A percentile compares a stretch with the other conserved stretches of the same genome.
These are phyloP conservation scores for Zootermopsis nevadensis DNA, from an alignment of 2,888 invertebrate genomes.

Conservation along the genomic window DNA sequence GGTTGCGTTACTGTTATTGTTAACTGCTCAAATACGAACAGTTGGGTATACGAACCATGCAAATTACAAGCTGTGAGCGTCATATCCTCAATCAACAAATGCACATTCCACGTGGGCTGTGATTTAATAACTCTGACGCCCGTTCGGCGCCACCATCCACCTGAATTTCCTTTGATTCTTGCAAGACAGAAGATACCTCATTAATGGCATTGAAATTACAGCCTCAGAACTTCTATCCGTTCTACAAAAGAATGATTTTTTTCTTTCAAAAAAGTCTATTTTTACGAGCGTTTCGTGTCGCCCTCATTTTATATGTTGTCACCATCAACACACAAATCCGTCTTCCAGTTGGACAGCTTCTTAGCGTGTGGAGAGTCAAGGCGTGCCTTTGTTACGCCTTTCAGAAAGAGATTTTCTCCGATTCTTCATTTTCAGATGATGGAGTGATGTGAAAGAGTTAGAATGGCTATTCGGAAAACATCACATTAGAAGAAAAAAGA, in stretches of 20 bases:
- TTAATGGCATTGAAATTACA: slow-evolving; percentile 26
- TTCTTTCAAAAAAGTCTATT: slow-evolving; percentile 20
- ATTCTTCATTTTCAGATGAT: slow-evolving; percentile 30
- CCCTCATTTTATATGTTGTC: slow-evolving; percentile 27
- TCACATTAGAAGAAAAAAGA: neutral
- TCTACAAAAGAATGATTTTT: slow-evolving; percentile 17
- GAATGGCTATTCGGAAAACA: slow-evolving; percentile 18
- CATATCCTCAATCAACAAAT: slow-evolving; percentile 31
- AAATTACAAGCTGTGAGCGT: neutral
- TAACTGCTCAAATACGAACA: neutral
- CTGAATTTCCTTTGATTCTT: slow-evolving; percentile 19
- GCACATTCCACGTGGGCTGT: neutral
- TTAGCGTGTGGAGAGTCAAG: slow-evolving; percentile 1
- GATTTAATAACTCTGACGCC: neutral
- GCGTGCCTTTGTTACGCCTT: slow-evolving; percentile 3
- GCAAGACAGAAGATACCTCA: neutral
- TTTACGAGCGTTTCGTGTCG: slow-evolving; percentile 17
- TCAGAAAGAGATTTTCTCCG: neutral
- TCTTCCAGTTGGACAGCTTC: slow-evolving; percentile 36
- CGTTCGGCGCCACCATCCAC: neutral
- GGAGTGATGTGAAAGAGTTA: slow-evolving; percentile 23
- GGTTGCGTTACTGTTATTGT: neutral
- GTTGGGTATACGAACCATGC: neutral
- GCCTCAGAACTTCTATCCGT: neutral
- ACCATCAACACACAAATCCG: slow-evolving; percentile 30